Evolutionary conservation across 1,140 invertebrate genomes (phyloP).

Genomic region (Drosophila tani): DNA sequence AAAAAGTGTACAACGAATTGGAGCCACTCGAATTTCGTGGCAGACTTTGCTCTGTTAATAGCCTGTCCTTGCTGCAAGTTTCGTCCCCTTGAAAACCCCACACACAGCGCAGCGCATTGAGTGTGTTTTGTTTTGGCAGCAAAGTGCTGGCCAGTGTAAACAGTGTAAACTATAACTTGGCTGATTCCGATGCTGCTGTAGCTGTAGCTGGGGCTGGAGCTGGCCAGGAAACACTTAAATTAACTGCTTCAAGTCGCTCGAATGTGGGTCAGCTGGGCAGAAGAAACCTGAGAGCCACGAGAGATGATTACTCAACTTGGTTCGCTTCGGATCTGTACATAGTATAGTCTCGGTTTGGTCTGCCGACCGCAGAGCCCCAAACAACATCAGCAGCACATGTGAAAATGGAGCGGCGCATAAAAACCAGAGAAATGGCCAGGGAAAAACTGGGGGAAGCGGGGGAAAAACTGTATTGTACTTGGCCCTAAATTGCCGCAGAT

Average conservation of each 20-base stretch:
- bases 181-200: conserved; percentile 4
- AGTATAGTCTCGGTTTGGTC: conserved; percentile 26
- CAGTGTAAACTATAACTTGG: conserved; percentile 81
- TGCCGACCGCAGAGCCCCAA: conserved; percentile 57
- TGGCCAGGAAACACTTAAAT: conserved; percentile 80
- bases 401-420: conserved; percentile 70
- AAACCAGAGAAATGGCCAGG: conserved; percentile 56
- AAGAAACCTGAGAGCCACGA: conserved; percentile 73
- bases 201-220: background rate
- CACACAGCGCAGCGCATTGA: conserved; percentile 8
- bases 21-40: conserved; percentile 71
- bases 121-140: conserved; percentile 80
- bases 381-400: conserved; percentile 55
- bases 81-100: conserved; percentile 2
- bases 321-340: conserved; percentile 30
- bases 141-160: conserved; percentile 77
- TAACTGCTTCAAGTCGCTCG: conserved; percentile 62
- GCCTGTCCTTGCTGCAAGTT: conserved; percentile 66
- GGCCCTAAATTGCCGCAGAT: conserved; percentile 77
- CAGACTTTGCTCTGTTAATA: conserved; percentile 74
- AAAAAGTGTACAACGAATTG: conserved; percentile 52
- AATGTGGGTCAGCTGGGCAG: conserved; percentile 76
- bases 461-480: conserved; percentile 28
- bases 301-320: conserved; percentile 77
- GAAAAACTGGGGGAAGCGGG: background rate